A percentile compares a stretch with the other conserved stretches of the same genome.
These are phyloP conservation scores for Unio delphinus DNA, from an alignment of 2,888 invertebrate species.

Conservation along the genomic window DNA sequence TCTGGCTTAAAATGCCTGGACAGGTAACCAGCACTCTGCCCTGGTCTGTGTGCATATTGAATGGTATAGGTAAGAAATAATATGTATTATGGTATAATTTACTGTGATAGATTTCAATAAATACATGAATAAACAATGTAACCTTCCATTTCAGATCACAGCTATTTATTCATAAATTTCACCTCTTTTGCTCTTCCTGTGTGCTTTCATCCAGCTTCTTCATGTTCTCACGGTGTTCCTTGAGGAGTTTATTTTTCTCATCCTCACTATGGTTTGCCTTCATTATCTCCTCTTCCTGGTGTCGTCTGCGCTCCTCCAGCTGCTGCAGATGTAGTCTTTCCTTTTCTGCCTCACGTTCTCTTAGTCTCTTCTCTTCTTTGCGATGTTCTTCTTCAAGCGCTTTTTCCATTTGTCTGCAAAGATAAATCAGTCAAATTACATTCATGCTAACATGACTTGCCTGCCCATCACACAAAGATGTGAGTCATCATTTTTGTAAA, in stretches of 20 bases:
- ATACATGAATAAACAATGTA: too few species aligned
- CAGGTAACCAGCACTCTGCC: too few species aligned
- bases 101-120: too few species aligned
- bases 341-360: slow-evolving; percentile 56
- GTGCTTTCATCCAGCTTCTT: slow-evolving; percentile 48
- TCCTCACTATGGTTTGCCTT: slow-evolving; percentile 50
- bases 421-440: background rate
- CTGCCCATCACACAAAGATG: too few species aligned
- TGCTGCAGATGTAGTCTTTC: slow-evolving; percentile 54
- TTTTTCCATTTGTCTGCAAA: slow-evolving; percentile 53
- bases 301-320: slow-evolving; percentile 51
- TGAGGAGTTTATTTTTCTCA: slow-evolving; percentile 55
- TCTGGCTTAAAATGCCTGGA: too few species aligned
- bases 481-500: too few species aligned
- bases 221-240: slow-evolving; percentile 61
- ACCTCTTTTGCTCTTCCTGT: slow-evolving; percentile 50
- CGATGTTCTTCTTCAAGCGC: slow-evolving; percentile 58
- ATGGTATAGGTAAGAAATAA: too few species aligned
- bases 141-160: too few species aligned
- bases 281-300: slow-evolving; percentile 55
- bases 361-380: slow-evolving; percentile 56
- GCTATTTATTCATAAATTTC: slow-evolving; percentile 3
- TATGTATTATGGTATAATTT: too few species aligned
- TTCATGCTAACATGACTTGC: too few species aligned
- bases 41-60: too few species aligned